phyloP scores from a whole-genome alignment of 2,888 invertebrate genomes.

The Linnaemya tessellans region DNA sequence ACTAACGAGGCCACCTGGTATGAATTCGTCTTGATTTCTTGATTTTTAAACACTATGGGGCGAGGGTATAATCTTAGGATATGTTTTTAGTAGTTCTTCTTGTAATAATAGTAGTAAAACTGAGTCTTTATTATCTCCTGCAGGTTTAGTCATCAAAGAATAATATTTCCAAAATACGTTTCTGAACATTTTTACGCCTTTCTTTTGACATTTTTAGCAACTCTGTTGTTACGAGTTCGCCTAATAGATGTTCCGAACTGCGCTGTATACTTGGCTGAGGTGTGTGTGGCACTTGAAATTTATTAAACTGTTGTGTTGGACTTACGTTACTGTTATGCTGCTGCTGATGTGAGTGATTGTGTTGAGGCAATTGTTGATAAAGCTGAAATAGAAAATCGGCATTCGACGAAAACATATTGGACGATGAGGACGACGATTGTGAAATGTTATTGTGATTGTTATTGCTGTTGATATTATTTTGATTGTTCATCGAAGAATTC shows the following conservation, averaged over 20 bases:
- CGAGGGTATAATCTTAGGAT: conserved; percentile 42
- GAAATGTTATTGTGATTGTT: conserved; percentile 72
- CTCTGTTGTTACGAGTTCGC: conserved; percentile 83
- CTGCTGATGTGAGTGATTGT: conserved; percentile 75
- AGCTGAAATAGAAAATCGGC: conserved; percentile 82
- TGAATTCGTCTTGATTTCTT: too few relatives aligned
- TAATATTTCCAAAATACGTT: conserved; percentile 82
- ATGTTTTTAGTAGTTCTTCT: conserved; percentile 40
- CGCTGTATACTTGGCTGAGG: conserved; percentile 75
- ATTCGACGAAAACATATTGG: conserved; percentile 79
- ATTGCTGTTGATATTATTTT: conserved; percentile 61
- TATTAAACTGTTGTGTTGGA: conserved; percentile 76
- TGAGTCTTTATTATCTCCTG: conserved; percentile 50
- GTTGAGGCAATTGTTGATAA: conserved; percentile 81
- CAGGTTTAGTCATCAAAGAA: conserved; percentile 82
- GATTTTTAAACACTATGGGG: conserved; percentile 29
- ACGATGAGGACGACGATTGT: conserved; percentile 63
- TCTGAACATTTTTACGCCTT: conserved; percentile 82
- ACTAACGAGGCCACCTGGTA: too few relatives aligned
- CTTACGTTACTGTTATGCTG: conserved; percentile 71
- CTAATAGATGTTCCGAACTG: conserved; percentile 82
- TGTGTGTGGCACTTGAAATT: conserved; percentile 79
- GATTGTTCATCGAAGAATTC: conserved; percentile 67
- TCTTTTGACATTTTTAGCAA: conserved; percentile 83
- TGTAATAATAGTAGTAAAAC: conserved; percentile 35